Percentiles rank a stretch among this genome's conserved stretches.
Conservation (phyloP, 2,888 invertebrate genomes). For the Saturnia japonica region DNA sequence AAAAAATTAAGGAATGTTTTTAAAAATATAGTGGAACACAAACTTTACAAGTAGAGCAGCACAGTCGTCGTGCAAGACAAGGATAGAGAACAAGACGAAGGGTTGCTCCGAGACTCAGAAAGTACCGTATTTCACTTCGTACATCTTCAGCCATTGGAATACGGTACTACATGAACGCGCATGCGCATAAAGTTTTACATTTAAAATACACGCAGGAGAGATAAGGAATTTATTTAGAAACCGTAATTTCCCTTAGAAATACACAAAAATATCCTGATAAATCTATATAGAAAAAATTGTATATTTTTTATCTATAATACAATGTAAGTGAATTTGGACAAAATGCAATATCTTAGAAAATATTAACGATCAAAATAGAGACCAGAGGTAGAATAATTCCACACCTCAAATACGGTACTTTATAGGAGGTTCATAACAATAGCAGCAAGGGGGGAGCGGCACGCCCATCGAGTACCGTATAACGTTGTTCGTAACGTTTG, state of each 20-base stretch:
- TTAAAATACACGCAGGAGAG: conserved; percentile 80
- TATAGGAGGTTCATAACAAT: conserved; percentile 80
- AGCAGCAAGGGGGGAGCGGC: conserved; percentile 79
- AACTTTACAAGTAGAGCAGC: conserved; percentile 65
- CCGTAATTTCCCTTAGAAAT: conserved; percentile 33
- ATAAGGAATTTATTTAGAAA: conserved; percentile 77
- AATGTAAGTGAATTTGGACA: conserved; percentile 37
- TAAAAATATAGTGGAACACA: conserved; percentile 36
- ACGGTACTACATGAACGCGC: conserved; percentile 68
- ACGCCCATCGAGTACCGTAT: conserved; percentile 71
- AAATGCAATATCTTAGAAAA: conserved; percentile 30
- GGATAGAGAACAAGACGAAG: conserved; percentile 83
- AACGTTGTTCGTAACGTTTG: conserved; percentile 56
- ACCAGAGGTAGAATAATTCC: conserved; percentile 75
- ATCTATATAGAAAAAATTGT: conserved; percentile 61
- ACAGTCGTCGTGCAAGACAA: conserved; percentile 80
- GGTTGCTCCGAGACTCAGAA: conserved; percentile 80
- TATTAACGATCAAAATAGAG: conserved; percentile 54
- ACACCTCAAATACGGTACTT: conserved; percentile 63
- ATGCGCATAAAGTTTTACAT: conserved; percentile 76
- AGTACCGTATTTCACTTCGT: conserved; percentile 64
- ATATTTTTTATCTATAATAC: conserved; percentile 56
- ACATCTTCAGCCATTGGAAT: conserved; percentile 49
- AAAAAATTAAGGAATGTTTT: too few species aligned
- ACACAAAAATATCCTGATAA: conserved; percentile 18